Evolutionary conservation across 2,113 vertebrate species (phyloP), one percentile per base, ranked within the genome.

Genomic region (Rostratula benghalensis): DNA sequence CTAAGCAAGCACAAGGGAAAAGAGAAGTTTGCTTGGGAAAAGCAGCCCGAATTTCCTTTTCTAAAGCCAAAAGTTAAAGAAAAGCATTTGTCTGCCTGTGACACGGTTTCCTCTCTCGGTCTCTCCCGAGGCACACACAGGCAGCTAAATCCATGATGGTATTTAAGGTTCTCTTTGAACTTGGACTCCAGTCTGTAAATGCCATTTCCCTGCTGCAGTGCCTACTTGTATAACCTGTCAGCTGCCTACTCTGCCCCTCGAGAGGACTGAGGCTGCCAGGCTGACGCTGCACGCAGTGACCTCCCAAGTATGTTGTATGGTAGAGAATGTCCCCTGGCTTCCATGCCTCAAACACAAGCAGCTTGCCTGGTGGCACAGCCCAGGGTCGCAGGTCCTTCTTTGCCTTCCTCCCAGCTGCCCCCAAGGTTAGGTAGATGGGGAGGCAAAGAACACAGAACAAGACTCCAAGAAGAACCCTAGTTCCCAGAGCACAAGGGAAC

Each of bases 91-190:
- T 21, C 64, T 74, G 31, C 10, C 20, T 64, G 12, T 46, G 60
- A 64, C 60, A 89, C 24, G 45, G 9, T 51, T 71, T 13, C 6
- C 6, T 75, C 17, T 46, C 46, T 45, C 13, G 6, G 19, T 81
- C 12, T 87, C 64, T 92, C 45, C 56, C 0, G 1, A 75, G 37
- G n/a, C 50, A 86, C 1, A 2, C 22, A 80, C 22, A 67, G 35
- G 9, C 2, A 3, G 30, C 39, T 78, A 67, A 69, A 88, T 90
- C 65, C 39, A 28, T 48, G 28, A 41, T 0, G 9, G 63, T 76
- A 82, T 88, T 94, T 89, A 67, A 75, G 56, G 27, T 57, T 87
- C 25, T 60, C 83, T 93, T 93, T 94, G 89, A 95, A 94, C 94
- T 80, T 51, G 31, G 37, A 45, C 56, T 81, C 17, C 67, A 74